These are phyloP conservation scores for Apeltes quadracus DNA, from an alignment of 2,113 vertebrate species.

Conservation along the genomic window DNA sequence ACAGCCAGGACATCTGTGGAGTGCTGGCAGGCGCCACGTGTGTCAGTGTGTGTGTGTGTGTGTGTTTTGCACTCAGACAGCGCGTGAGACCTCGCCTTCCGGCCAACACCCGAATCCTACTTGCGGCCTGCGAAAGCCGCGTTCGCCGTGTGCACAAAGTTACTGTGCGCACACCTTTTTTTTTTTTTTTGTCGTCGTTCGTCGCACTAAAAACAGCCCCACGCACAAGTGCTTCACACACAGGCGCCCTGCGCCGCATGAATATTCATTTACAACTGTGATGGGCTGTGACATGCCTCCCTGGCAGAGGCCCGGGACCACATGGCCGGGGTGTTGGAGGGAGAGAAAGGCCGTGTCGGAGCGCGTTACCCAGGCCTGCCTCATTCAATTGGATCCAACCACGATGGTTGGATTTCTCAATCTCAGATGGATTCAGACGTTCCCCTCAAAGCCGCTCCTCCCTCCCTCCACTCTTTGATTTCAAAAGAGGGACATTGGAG, in stretches of 20 bases:
- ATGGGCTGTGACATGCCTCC: conserved; percentile 78
- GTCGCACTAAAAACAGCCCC: conserved; percentile 33
- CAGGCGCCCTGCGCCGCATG: conserved; percentile 68
- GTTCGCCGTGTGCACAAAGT: not conserved
- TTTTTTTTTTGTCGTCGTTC: conserved; percentile 8
- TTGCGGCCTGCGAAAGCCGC: not conserved
- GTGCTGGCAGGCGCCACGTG: conserved; percentile 51
- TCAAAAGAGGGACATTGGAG: conserved; percentile 36
- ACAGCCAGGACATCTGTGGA: conserved; percentile 79
- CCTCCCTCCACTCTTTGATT: conserved; percentile 62
- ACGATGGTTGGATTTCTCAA: conserved; percentile 66
- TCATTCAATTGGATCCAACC: conserved; percentile 70
- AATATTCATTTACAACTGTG: conserved; percentile 84
- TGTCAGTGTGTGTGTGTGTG: not conserved
- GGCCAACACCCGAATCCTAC: conserved; percentile 57
- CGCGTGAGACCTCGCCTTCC: conserved; percentile 47
- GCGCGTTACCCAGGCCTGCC: conserved; percentile 71
- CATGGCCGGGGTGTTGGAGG: conserved; percentile 77
- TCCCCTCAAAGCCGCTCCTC: conserved; percentile 53
- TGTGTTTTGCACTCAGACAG: conserved; percentile 30
- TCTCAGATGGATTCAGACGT: conserved; percentile 75
- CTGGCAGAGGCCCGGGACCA: conserved; percentile 76
- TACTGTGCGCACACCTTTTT: conserved; percentile 5
- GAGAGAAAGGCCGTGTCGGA: conserved; percentile 75
- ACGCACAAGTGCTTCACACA: conserved; percentile 65